Conservation (phyloP, 2,888 invertebrate species). For the Hylaea fasciaria region DNA sequence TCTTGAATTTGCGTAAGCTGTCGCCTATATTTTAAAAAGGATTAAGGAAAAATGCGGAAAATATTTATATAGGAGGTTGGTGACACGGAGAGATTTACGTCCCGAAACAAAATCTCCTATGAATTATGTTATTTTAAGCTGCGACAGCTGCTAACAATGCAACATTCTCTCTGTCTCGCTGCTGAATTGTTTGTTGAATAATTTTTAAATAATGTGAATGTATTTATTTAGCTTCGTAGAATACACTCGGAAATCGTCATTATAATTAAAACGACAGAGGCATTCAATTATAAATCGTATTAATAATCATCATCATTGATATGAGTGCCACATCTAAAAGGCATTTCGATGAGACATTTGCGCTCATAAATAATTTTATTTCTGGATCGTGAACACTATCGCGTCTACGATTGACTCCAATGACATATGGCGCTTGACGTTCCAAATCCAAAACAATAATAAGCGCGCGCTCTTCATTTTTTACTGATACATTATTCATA, state of each 20-base stretch:
- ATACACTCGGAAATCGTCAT: conserved; percentile 9
- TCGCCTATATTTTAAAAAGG: conserved; percentile 45
- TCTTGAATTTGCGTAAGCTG: conserved; percentile 32
- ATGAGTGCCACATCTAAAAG: conserved; percentile 43
- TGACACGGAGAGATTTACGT: conserved; percentile 67
- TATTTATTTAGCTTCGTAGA: conserved; percentile 9
- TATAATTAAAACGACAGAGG: conserved; percentile 17
- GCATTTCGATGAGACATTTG: conserved; percentile 52
- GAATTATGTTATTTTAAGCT: conserved; percentile 69
- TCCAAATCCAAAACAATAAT: conserved; percentile 80
- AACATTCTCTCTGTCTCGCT: conserved; percentile 63
- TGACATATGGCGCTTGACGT: conserved; percentile 69
- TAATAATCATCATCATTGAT: conserved; percentile 36
- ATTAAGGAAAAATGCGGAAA: conserved; percentile 50
- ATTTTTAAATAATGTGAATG: conserved; percentile 22
- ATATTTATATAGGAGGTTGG: conserved; percentile 56
- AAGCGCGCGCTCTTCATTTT: conserved; percentile 67
- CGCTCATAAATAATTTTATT: conserved; percentile 56
- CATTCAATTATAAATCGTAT: conserved; percentile 28
- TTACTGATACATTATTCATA: conserved; percentile 83
- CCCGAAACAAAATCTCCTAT: conserved; percentile 67
- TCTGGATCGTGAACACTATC: conserved; percentile 60
- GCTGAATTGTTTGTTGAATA: conserved; percentile 44
- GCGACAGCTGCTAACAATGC: conserved; percentile 75
- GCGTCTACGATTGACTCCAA: conserved; percentile 59